Conservation (phyloP, 2,797 vertebrate species). For the Phyllotis vaccarum region DNA sequence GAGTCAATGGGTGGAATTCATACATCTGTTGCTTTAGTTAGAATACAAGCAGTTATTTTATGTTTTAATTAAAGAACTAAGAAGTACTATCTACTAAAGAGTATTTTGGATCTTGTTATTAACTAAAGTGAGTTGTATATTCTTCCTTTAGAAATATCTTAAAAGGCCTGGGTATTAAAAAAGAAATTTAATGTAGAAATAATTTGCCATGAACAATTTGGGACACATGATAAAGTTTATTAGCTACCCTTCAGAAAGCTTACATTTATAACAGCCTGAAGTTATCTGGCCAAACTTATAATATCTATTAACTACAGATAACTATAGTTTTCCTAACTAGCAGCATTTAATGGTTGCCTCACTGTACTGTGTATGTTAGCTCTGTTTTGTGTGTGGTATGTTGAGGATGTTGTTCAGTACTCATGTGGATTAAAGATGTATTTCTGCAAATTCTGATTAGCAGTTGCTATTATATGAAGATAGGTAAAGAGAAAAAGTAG, state of each 20-base stretch:
- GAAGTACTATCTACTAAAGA: background rate
- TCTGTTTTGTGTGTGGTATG: background rate
- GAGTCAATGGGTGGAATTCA: background rate
- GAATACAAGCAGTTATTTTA: background rate
- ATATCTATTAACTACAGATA: background rate
- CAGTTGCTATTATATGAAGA: background rate
- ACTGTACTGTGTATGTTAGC: background rate
- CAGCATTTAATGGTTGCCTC: background rate
- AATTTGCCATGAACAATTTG: conserved; percentile 8
- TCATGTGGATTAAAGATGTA: background rate
- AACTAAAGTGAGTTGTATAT: background rate
- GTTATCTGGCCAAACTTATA: background rate
- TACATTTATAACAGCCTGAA: background rate
- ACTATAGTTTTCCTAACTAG: background rate
- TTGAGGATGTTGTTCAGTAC: background rate
- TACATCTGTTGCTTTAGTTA: background rate
- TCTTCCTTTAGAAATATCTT: background rate
- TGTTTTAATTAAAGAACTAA: background rate
- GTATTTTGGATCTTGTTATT: conserved; percentile 1
- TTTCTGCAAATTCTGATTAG: background rate
- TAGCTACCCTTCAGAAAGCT: background rate
- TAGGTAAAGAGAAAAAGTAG: background rate
- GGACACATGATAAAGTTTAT: background rate
- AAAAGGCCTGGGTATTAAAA: background rate
- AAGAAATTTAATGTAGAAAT: conserved; percentile 10